These are phyloP conservation scores for Dioctria linearis DNA, from an alignment of 2,888 invertebrate genomes.

Conservation along the genomic window DNA sequence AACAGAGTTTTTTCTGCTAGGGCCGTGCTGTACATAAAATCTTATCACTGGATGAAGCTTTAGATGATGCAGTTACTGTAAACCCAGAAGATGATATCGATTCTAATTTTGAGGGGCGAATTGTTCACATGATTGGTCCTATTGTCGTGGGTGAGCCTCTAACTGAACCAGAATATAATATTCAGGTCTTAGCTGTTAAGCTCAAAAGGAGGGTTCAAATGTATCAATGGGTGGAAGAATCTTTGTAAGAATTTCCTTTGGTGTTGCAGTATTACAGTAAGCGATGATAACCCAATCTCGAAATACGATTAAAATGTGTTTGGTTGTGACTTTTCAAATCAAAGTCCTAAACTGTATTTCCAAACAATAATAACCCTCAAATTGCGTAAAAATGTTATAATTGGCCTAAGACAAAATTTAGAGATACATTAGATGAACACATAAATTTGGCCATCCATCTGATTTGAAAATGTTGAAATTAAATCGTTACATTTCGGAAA, in stretches of 20 bases:
- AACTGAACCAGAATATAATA: conserved; percentile 88
- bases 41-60: conserved; percentile 84
- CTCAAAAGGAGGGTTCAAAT: conserved; percentile 89
- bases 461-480: too few relatives aligned
- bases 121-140: conserved; percentile 84
- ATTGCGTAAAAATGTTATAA: too few relatives aligned
- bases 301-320: too few relatives aligned
- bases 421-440: too few relatives aligned
- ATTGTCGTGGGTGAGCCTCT: conserved; percentile 84
- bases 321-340: too few relatives aligned
- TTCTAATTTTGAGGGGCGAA: conserved; percentile 80
- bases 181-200: conserved; percentile 87
- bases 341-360: too few relatives aligned
- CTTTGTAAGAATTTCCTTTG: conserved; percentile 62
- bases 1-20: conserved; percentile 69
- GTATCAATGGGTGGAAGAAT: conserved; percentile 94
- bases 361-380: too few relatives aligned
- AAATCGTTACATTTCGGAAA: too few relatives aligned
- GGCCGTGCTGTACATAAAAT: conserved; percentile 86
- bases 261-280: not conserved
- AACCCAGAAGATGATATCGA: conserved; percentile 80
- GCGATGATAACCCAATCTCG: too few relatives aligned
- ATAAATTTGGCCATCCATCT: too few relatives aligned
- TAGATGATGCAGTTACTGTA: conserved; percentile 74
- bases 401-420: too few relatives aligned